A percentile compares a stretch with the other conserved stretches of the same genome.
Evolutionary conservation across 2,797 vertebrate species (phyloP).

Genomic region (Typhlichthys subterraneus): DNA sequence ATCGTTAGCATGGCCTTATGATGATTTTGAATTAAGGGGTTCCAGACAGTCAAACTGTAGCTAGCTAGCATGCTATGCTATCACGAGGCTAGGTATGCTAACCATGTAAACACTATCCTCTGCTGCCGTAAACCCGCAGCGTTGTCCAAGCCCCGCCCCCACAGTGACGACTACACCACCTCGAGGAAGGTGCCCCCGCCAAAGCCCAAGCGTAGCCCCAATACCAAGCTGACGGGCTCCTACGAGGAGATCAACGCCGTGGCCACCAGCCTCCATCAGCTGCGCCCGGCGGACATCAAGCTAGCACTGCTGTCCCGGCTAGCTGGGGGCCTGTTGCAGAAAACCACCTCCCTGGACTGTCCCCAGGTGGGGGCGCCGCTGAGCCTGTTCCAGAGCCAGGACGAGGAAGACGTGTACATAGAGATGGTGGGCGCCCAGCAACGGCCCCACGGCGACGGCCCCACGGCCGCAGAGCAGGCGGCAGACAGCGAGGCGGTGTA

Average conservation of each 20-base stretch:
- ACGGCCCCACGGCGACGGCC: slow-evolving; percentile 69
- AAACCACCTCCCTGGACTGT: slow-evolving; percentile 75
- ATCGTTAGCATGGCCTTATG: no score
- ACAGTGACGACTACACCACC: slow-evolving; percentile 96
- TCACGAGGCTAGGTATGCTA: no score
- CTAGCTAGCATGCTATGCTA: no score
- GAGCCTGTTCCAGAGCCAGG: slow-evolving; percentile 75
- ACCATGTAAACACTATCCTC: no score
- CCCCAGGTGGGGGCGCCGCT: slow-evolving; percentile 71
- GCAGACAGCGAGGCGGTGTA: slow-evolving; percentile 88
- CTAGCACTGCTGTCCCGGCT: slow-evolving; percentile 74
- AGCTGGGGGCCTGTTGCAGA: slow-evolving; percentile 68
- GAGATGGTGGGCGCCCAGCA: slow-evolving; percentile 89
- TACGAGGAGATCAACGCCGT: slow-evolving; percentile 89
- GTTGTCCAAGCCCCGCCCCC: slow-evolving; percentile 88
- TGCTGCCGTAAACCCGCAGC: slow-evolving; percentile 63
- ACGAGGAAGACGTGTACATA: slow-evolving; percentile 91
- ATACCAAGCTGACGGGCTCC: slow-evolving; percentile 93
- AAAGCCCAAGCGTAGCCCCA: slow-evolving; percentile 94
- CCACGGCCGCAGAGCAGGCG: slow-evolving; percentile 81
- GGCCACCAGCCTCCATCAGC: slow-evolving; percentile 68
- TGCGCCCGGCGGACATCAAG: slow-evolving; percentile 82
- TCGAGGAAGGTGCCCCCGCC: slow-evolving; percentile 96
- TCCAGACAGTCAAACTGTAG: no score
- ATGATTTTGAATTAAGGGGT: no score